Evolutionary conservation across 2,113 vertebrate genomes (phyloP).

Genomic region (Pterocles burchelli): DNA sequence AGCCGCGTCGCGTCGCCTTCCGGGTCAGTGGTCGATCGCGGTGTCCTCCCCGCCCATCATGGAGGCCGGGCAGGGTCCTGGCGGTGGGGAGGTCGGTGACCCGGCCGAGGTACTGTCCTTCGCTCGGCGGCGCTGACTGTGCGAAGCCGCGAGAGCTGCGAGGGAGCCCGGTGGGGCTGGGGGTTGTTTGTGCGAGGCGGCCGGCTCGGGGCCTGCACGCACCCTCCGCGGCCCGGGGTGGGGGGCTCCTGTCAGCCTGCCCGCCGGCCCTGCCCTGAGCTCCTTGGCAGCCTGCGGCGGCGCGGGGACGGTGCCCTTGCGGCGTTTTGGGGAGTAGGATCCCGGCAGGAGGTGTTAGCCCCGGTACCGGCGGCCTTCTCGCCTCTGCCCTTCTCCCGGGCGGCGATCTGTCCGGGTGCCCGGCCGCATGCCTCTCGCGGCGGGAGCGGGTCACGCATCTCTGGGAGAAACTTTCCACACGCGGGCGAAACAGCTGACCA

Average conservation of each 20-base stretch:
- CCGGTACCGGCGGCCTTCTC: no score
- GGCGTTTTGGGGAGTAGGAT: no score
- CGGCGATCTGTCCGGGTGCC: neutral
- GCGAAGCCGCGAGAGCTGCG: accelerated
- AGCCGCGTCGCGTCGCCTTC: neutral
- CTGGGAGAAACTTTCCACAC: accelerated
- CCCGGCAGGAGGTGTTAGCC: no score
- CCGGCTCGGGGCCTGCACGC: neutral
- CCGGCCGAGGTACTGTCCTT: neutral
- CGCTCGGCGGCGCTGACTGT: accelerated
- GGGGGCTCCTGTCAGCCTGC: neutral
- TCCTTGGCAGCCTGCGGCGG: neutral
- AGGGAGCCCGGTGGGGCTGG: neutral
- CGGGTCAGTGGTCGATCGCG: neutral
- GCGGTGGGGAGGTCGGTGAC: neutral
- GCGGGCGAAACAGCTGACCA: neutral
- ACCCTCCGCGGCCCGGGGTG: no score
- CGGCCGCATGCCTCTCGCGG: accelerated
- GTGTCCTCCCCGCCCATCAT: neutral
- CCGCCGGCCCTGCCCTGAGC: neutral
- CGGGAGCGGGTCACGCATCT: neutral
- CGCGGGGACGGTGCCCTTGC: neutral
- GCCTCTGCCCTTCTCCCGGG: accelerated
- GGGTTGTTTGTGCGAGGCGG: neutral
- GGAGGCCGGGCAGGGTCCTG: neutral